Conservation (phyloP, 2,888 invertebrate species). For the Sceliomorpha sp. region DNA sequence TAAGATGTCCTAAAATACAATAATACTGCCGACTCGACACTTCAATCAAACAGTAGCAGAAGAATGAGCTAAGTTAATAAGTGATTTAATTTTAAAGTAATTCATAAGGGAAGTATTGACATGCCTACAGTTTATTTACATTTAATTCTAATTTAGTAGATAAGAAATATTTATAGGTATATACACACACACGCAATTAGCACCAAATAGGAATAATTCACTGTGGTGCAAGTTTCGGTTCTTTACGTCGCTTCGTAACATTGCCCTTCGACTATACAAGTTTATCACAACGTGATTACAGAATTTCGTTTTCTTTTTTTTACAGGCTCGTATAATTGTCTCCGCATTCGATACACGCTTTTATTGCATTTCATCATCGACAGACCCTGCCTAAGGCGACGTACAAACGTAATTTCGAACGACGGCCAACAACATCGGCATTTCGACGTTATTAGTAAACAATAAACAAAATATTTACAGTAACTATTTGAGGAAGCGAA, state of each 20-base stretch:
- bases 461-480: slow-evolving; percentile 5
- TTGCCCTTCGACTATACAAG: slow-evolving; percentile 36
- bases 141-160: slow-evolving; percentile 55
- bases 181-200: slow-evolving; percentile 70
- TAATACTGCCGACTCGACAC: slow-evolving; percentile 51
- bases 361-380: slow-evolving; percentile 6
- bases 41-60: slow-evolving; percentile 58
- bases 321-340: slow-evolving; percentile 7
- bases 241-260: slow-evolving; percentile 17
- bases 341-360: slow-evolving; percentile 1
- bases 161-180: slow-evolving; percentile 66
- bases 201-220: slow-evolving; percentile 70
- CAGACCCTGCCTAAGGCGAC: too few species aligned
- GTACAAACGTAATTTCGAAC: too few species aligned
- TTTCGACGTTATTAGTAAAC: too few species aligned
- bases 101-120: slow-evolving; percentile 45
- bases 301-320: slow-evolving; percentile 18
- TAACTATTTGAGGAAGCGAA: background rate
- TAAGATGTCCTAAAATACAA: slow-evolving; percentile 61
- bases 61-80: slow-evolving; percentile 63
- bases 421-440: too few species aligned
- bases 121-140: slow-evolving; percentile 59
- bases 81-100: slow-evolving; percentile 55
- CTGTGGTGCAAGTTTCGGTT: slow-evolving; percentile 50
- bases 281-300: slow-evolving; percentile 47